Evolutionary conservation across 2,113 vertebrate species (phyloP).

Genomic region (Eurystomus gularis): DNA sequence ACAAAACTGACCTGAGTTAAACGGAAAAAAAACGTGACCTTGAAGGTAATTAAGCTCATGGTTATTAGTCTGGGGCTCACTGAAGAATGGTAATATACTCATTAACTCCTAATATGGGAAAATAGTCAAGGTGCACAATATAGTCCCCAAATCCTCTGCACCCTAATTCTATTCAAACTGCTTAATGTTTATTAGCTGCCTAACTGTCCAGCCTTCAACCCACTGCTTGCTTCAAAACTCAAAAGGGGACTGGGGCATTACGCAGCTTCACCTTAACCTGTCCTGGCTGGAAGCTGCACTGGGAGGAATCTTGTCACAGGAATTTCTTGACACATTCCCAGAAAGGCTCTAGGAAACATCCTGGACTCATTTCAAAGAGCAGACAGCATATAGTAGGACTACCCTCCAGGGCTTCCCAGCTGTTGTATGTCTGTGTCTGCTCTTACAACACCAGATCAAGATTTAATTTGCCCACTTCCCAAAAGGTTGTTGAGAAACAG

Average conservation of each 20-base stretch:
- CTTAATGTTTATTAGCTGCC: background rate
- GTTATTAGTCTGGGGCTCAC: background rate
- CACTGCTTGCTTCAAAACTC: background rate
- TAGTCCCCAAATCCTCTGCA: background rate
- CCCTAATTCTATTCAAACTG: background rate
- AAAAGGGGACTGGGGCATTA: background rate
- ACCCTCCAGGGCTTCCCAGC: background rate
- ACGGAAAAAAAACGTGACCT: slow-evolving; percentile 28
- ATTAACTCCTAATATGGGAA: slow-evolving; percentile 20
- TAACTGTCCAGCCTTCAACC: background rate
- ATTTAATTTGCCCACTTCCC: background rate
- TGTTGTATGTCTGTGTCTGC: background rate
- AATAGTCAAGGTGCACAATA: background rate
- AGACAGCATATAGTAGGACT: background rate
- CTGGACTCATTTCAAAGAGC: background rate
- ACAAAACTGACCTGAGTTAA: slow-evolving; percentile 15
- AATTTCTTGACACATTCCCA: background rate
- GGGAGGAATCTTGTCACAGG: background rate
- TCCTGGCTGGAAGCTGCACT: background rate
- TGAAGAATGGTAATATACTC: slow-evolving; percentile 12
- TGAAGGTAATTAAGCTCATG: slow-evolving; percentile 46
- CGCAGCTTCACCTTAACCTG: background rate
- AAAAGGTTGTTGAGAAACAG: background rate
- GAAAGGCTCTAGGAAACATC: background rate
- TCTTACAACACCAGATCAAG: background rate